Percentiles rank a stretch among this genome's conserved stretches.
Evolutionary conservation across 2,113 vertebrate species (phyloP).

Genomic region (Halichoeres trimaculatus): DNA sequence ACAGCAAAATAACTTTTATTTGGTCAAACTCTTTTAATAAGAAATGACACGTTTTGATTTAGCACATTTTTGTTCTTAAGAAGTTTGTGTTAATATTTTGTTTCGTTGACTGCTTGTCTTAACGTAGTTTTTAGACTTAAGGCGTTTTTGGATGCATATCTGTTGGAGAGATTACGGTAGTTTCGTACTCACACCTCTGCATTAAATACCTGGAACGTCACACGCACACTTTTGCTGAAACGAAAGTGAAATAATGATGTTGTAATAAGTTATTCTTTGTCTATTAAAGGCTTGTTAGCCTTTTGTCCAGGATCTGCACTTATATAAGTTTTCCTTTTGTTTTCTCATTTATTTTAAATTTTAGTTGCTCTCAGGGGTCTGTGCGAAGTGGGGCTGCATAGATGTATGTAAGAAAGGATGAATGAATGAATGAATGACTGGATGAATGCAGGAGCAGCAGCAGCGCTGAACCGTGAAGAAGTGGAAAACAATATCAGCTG

Average conservation of each 20-base stretch:
- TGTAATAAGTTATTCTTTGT: conserved; percentile 51
- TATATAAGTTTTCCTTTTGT: conserved; percentile 76
- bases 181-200: neutral
- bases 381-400: conserved; percentile 10
- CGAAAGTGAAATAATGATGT: conserved; percentile 42
- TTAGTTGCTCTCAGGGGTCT: conserved; percentile 71
- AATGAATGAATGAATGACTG: conserved; percentile 61
- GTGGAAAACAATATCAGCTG: conserved; percentile 88
- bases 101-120: too few relatives aligned
- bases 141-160: too few relatives aligned
- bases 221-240: conserved; percentile 15
- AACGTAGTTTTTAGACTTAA: too few relatives aligned
- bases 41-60: too few relatives aligned
- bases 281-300: conserved; percentile 54
- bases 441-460: conserved; percentile 79
- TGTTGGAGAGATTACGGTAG: neutral
- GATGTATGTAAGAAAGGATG: conserved; percentile 21
- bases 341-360: conserved; percentile 65
- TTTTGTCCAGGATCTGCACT: conserved; percentile 61
- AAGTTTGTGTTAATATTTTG: too few relatives aligned
- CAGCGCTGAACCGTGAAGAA: conserved; percentile 83
- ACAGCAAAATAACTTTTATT: too few relatives aligned
- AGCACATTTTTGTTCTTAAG: too few relatives aligned
- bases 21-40: too few relatives aligned
- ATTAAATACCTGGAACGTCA: neutral